Percentiles rank a stretch among this genome's conserved stretches.
phyloP scores from a whole-genome alignment of 2,113 vertebrate genomes.

The Penelope pileata region DNA sequence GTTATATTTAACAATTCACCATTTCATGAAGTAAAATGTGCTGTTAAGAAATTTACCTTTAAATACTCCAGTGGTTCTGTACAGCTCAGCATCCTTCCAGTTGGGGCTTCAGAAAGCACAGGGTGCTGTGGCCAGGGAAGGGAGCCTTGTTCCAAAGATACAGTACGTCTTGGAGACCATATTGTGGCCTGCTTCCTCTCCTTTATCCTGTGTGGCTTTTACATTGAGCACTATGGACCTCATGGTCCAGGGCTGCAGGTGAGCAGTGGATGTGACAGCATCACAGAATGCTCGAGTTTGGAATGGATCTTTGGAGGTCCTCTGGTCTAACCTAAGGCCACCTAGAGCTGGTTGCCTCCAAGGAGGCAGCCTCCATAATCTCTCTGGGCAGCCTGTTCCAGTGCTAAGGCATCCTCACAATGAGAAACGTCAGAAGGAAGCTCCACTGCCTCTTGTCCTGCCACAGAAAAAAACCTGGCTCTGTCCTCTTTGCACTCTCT shows the following conservation, averaged over 20 bases:
- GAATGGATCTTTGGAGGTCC: background rate
- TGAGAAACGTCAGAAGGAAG: background rate
- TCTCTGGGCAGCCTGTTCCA: background rate
- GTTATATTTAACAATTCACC: background rate
- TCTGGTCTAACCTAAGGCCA: too few relatives aligned
- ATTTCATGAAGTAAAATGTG: background rate
- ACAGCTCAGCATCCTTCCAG: background rate
- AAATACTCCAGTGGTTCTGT: rapidly evolving
- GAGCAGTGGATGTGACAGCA: background rate
- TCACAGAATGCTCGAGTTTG: rapidly evolving
- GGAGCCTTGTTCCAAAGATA: background rate
- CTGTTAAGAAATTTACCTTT: background rate
- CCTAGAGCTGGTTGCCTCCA: background rate
- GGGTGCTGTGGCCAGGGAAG: background rate
- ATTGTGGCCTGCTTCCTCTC: background rate
- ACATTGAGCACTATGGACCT: rapidly evolving
- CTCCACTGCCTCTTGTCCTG: background rate
- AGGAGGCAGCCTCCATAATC: background rate
- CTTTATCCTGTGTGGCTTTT: background rate
- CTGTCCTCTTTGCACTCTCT: background rate
- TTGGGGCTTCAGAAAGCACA: background rate
- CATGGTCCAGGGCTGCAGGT: rapidly evolving
- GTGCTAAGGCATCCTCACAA: background rate
- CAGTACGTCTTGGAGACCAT: background rate
- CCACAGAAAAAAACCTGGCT: background rate